Base-by-base conservation (phyloP, 2,113 vertebrate genomes). In the Aythya baeri region DNA sequence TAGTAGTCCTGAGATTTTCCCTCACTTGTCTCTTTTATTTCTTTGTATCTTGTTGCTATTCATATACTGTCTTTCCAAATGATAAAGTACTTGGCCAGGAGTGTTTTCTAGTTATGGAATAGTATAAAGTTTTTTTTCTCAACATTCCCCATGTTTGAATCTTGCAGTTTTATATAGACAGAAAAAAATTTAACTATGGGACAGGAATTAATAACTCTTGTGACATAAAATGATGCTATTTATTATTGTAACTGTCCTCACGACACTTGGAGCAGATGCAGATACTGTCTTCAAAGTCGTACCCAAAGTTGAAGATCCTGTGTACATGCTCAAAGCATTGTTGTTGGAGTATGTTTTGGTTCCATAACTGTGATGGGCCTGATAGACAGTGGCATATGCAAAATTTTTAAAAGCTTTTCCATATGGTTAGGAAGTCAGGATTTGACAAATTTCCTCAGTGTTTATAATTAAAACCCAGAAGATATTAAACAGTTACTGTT, bases 401-500 rank as follows among this genome's bases (percentile, higher is more conserved):
- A 75, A 96, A 86, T 70, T 32, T 84, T 95, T 94, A 72, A 98
- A 97, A 97, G 78, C 89, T 98, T 97, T 98, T 97, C 97, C 97
- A 96, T 94, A 96, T 97, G 97, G 93, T 76, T 91, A 96, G 96
- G 95, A 97, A 97, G 78, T 91, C 91, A 96, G 86, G 93, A 97
- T 86, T 83, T 95, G 93, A 95, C 94, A 85, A 94, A 93, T 96
- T 97, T 94, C 41, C 91, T 96, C 86, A 54, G 70, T 95, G 92
- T 97, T 94, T 96, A 55, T 94, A 96, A 98, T 98, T 97, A 97
- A 97, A 98, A 96, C n/a, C 36, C 78, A 92, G 74, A 91, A 96
- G 95, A 93, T 96, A 94, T 75, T 96, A 95, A 97, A 95, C 89
- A 96, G 95, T 95, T 93, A 94, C 88, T 93, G 94, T 85, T 96